Evolutionary conservation across 2,888 invertebrate genomes (phyloP).

Genomic region (Pachycephus smyrnensis): DNA sequence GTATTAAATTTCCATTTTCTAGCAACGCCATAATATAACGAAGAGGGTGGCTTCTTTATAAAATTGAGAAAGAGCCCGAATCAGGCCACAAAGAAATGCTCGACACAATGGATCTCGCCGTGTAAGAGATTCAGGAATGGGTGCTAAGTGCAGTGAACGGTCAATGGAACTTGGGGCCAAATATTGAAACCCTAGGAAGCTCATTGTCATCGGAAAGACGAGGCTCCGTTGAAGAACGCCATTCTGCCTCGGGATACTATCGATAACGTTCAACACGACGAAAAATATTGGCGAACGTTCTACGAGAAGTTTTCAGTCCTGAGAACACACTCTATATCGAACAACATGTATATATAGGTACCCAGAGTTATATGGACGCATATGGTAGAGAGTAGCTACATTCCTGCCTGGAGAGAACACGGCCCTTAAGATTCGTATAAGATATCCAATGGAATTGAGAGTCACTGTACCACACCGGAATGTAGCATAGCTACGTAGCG

Average conservation of each 20-base stretch:
- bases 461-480: conserved; percentile 20
- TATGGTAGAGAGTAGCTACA: not conserved
- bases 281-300: not conserved
- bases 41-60: conserved; percentile 16
- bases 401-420: not conserved
- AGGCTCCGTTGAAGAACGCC: not conserved
- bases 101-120: conserved; percentile 36
- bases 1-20: conserved; percentile 58
- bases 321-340: not conserved
- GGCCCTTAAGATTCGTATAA: not conserved
- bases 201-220: conserved; percentile 6
- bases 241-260: conserved; percentile 2
- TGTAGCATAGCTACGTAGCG: conserved; percentile 20
- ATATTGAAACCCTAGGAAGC: not conserved
- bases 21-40: conserved; percentile 29
- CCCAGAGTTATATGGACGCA: not conserved
- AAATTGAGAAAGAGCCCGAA: conserved; percentile 23
- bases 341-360: not conserved
- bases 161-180: conserved; percentile 1
- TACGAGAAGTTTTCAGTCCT: not conserved
- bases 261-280: conserved; percentile 4
- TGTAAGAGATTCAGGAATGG: conserved; percentile 32
- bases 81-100: conserved; percentile 28
- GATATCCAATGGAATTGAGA: conserved; percentile 14
- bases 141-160: conserved; percentile 18